Evolutionary conservation across 2,113 vertebrate species (phyloP).

Genomic region (Chaetorhynchus papuensis): DNA sequence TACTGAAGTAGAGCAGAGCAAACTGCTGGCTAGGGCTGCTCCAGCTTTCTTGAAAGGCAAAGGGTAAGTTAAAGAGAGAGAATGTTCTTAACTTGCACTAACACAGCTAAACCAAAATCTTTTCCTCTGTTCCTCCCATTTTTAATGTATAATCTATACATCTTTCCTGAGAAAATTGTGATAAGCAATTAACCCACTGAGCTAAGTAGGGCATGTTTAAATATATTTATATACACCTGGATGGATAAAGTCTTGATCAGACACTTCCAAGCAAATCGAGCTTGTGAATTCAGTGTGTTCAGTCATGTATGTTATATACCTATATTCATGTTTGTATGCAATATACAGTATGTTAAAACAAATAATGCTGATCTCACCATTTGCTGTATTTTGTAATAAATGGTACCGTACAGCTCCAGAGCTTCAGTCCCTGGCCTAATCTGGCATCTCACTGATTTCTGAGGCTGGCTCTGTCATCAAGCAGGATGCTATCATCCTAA

Average conservation of each 20-base stretch:
- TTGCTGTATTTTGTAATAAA: neutral
- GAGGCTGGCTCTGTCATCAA: neutral
- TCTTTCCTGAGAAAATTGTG: neutral
- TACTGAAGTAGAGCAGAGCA: conserved; percentile 86
- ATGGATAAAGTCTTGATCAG: neutral
- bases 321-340: neutral
- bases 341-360: neutral
- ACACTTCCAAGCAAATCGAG: neutral
- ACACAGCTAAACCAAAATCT: conserved; percentile 60
- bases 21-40: conserved; percentile 84
- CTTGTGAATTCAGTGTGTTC: neutral
- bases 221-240: neutral
- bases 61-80: conserved; percentile 87
- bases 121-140: neutral
- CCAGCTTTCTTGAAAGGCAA: conserved; percentile 92
- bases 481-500: neutral
- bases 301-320: neutral
- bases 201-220: neutral
- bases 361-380: neutral
- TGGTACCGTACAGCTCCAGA: neutral
- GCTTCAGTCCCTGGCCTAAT: neutral
- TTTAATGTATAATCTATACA: neutral
- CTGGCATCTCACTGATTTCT: neutral
- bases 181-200: conserved; percentile 57
- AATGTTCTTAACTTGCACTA: conserved; percentile 54